phyloP scores from a whole-genome alignment of 2,113 vertebrate genomes.

The Octodon degus region DNA sequence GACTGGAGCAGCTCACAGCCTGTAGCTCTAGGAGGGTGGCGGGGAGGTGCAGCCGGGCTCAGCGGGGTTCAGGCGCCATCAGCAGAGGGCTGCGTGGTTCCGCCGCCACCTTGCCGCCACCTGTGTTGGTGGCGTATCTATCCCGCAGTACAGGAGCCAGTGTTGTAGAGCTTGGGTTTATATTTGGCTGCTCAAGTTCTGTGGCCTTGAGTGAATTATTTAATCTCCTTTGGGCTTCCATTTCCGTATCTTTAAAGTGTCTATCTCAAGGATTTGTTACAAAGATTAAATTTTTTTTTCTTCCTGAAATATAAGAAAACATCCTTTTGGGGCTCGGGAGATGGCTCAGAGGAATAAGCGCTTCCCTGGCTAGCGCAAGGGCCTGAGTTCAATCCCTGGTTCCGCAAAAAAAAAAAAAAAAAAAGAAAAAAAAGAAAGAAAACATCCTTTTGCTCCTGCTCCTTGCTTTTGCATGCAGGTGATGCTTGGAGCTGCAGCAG shows the following conservation, averaged over 20 bases:
- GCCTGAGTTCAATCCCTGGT: too few relatives aligned
- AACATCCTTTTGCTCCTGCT: background rate
- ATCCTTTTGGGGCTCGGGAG: too few relatives aligned
- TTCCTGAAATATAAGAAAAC: background rate
- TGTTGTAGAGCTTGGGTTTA: background rate
- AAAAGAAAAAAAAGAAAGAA: too few relatives aligned
- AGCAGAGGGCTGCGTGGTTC: background rate
- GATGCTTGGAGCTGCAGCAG: background rate
- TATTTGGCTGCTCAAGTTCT: background rate
- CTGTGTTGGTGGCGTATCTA: background rate
- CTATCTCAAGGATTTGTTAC: slow-evolving; percentile 8
- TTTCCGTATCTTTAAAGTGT: slow-evolving; percentile 11
- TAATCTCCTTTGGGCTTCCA: background rate
- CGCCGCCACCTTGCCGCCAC: too few relatives aligned
- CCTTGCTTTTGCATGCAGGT: background rate
- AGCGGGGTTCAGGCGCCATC: accelerated
- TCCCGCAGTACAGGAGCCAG: background rate
- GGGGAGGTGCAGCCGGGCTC: background rate
- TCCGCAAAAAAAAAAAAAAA: too few relatives aligned
- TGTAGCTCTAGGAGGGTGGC: too few relatives aligned
- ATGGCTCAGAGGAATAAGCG: too few relatives aligned
- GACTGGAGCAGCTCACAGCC: slow-evolving; percentile 52
- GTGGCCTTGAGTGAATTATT: background rate
- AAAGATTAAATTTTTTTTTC: slow-evolving; percentile 21
- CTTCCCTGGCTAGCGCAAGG: too few relatives aligned